Evolutionary conservation across 2,797 vertebrate species (phyloP).

Genomic region (Holocentrus rufus): DNA sequence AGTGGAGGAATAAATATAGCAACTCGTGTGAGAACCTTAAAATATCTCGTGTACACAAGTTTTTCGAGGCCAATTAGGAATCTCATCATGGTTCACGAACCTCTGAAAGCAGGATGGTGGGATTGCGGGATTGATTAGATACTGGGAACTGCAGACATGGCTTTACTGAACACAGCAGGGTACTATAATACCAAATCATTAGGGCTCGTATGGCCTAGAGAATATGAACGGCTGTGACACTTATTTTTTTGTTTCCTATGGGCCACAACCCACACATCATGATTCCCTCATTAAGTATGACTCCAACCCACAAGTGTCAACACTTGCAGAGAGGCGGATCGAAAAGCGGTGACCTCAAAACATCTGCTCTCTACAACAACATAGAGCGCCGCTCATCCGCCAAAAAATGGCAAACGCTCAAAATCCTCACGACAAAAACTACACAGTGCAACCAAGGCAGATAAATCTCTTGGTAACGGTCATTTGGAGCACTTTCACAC

Average conservation of each 20-base stretch:
- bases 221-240: slow-evolving; percentile 10
- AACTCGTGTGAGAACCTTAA: not conserved
- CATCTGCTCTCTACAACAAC: slow-evolving; percentile 66
- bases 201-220: not conserved
- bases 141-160: not conserved
- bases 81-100: not conserved
- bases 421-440: slow-evolving; percentile 29
- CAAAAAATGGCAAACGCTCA: slow-evolving; percentile 9
- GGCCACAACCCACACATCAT: slow-evolving; percentile 46
- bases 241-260: slow-evolving; percentile 29
- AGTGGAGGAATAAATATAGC: not conserved
- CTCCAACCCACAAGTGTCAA: slow-evolving; percentile 63
- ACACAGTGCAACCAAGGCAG: slow-evolving; percentile 23
- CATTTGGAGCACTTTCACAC: slow-evolving; percentile 31
- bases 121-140: not conserved
- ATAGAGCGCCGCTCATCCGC: slow-evolving; percentile 32
- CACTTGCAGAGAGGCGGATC: slow-evolving; percentile 51
- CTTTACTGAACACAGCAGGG: not conserved
- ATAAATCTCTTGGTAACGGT: slow-evolving; percentile 40
- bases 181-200: not conserved
- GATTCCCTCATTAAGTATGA: slow-evolving; percentile 52
- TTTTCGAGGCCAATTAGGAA: slow-evolving; percentile 2
- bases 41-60: not conserved
- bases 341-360: slow-evolving; percentile 66
- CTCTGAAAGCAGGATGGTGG: not conserved